Evolutionary conservation across 1,140 invertebrate species (phyloP), one percentile per base, ranked within the genome.

Genomic region (Heliconius congener): DNA sequence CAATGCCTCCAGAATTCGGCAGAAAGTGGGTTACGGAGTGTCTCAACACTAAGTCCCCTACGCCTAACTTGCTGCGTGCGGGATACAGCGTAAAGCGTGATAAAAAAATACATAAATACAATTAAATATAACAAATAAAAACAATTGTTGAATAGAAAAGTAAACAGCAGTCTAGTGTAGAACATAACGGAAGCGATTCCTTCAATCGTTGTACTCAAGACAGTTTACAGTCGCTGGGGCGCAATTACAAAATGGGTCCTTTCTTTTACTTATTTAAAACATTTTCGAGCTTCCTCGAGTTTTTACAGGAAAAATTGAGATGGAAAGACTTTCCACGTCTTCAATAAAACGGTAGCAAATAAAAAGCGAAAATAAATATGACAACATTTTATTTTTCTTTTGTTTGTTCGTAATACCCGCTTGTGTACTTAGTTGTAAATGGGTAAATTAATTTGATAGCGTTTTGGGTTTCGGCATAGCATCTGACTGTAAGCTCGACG

Each of bases 161-260:
- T 66, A 30, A 66, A 30, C 60, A 30, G 60, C 27, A 66, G 57
- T 27, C n/a, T 13, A 11, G 60, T 39, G 37, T 72, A 27, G 71
- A 42, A 72, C 27, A 37, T 37, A 71, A 30, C 70, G 34, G 70
- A 71, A 71, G 34, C 27, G 70, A 71, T 78, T 77, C 66, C 55
- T 23, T 57, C 55, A n/a, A 57, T 23, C 19, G 8, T 57, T 23
- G 55, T 57, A 39, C 18, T 80, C 71, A 19, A n/a, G 34, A 71
- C 70, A 71, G 13, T 71, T 87, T 83, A 86, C 82, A 81, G 84
- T 78, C 85, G 81, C 85, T 75, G 85, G 83, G 82, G 84, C 82
- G 81, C 86, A 89, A 89, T 89, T 88, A 89, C 83, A 86, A 85
- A 87, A 87, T 89, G 84, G 84, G 77, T 86, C 77, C 84, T 85